phyloP scores from a whole-genome alignment of 1,140 invertebrate species.

The Cataglyphis hispanica region DNA sequence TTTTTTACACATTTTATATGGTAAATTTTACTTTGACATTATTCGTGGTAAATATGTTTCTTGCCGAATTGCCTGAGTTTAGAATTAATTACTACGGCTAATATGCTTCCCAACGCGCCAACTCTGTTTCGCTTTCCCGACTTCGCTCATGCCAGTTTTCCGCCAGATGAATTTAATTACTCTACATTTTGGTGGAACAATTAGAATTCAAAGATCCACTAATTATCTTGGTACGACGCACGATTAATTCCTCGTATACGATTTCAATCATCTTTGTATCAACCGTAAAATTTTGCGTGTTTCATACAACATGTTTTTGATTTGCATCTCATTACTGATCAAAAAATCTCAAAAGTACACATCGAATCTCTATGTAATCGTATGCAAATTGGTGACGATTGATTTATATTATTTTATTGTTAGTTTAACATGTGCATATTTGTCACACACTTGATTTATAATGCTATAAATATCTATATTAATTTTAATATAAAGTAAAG shows the following conservation, averaged over 20 bases:
- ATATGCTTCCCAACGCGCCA: constrained; percentile 8
- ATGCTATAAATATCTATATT: background rate
- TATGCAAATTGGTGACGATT: constrained; percentile 23
- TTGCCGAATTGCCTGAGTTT: constrained; percentile 11
- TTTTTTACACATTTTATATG: background rate
- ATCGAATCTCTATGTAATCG: background rate
- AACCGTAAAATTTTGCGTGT: background rate
- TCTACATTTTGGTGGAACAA: constrained; percentile 36
- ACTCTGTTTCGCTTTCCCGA: background rate
- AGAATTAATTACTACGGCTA: constrained; percentile 52
- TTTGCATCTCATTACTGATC: background rate
- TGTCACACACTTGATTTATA: background rate
- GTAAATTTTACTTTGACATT: background rate
- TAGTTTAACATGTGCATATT: background rate
- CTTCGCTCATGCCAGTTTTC: constrained; percentile 15
- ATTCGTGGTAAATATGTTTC: background rate
- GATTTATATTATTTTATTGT: constrained; percentile 2
- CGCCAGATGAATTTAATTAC: constrained; percentile 49
- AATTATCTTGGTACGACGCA: constrained; percentile 10
- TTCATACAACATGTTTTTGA: constrained; percentile 19
- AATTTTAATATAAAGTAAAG: background rate
- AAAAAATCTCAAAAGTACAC: constrained; percentile 14
- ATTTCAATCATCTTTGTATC: constrained; percentile 24
- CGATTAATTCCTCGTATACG: constrained; percentile 23
- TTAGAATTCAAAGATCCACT: constrained; percentile 48